phyloP scores from a whole-genome alignment of 2,888 invertebrate species.

The Tetropium fuscum region DNA sequence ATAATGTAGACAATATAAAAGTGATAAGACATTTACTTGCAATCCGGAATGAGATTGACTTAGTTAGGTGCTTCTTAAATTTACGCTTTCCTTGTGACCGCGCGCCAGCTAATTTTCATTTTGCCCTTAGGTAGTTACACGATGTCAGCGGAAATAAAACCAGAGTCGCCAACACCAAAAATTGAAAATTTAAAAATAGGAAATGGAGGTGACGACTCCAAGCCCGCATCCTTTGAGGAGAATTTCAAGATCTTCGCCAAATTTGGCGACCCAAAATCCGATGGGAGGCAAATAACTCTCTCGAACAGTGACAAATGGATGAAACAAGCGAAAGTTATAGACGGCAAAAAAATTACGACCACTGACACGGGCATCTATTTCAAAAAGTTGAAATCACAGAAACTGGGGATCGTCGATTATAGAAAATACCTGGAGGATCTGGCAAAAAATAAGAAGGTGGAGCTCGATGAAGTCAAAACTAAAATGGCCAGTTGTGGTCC shows the following conservation, averaged over 20 bases:
- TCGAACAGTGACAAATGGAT: constrained; percentile 96
- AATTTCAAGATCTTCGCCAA: constrained; percentile 88
- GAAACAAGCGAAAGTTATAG: constrained; percentile 89
- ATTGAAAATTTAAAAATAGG: constrained; percentile 71
- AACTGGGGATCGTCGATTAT: constrained; percentile 82
- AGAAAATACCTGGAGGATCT: constrained; percentile 88
- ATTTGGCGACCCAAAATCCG: constrained; percentile 90
- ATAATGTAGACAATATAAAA: too few species aligned
- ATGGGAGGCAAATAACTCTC: constrained; percentile 87
- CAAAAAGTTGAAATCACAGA: constrained; percentile 88
- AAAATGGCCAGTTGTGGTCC: constrained; percentile 85
- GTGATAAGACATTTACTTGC: too few species aligned
- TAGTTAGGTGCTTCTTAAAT: too few species aligned
- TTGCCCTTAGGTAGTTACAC: too few species aligned
- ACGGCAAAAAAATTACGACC: constrained; percentile 87
- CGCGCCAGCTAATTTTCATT: too few species aligned
- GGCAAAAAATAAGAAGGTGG: constrained; percentile 86
- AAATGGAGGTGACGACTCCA: constrained; percentile 62
- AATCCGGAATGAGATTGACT: too few species aligned
- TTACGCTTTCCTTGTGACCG: too few species aligned
- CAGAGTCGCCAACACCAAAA: constrained; percentile 57
- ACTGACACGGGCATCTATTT: constrained; percentile 93
- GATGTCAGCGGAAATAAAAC: constrained; percentile 40
- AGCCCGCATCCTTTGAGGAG: constrained; percentile 69
- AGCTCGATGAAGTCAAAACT: constrained; percentile 81